A percentile compares a stretch with the other conserved stretches of the same genome.
Conservation (phyloP, 2,113 vertebrate species). For the Seriola quinqueradiata region DNA sequence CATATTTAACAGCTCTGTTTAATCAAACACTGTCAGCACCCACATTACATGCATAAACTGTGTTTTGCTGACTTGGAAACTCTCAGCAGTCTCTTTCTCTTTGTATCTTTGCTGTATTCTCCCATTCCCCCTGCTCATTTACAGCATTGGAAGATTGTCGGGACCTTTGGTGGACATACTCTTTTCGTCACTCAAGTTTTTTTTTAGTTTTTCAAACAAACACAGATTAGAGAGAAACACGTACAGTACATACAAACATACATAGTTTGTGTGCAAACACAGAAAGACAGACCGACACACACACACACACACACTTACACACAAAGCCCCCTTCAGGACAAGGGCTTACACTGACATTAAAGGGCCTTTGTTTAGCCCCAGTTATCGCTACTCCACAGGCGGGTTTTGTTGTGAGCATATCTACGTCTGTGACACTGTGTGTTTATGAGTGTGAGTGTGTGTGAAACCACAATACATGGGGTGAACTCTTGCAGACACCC, state of each 20-base stretch:
- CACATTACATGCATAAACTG: conserved; percentile 22
- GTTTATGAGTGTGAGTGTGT: conserved; percentile 33
- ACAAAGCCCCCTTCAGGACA: conserved; percentile 74
- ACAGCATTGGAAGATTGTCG: conserved; percentile 44
- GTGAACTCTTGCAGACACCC: conserved; percentile 69
- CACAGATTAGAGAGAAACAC: conserved; percentile 20
- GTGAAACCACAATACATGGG: conserved; percentile 47
- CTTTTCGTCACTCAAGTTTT: conserved; percentile 8
- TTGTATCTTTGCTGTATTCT: background rate
- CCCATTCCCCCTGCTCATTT: conserved; percentile 49
- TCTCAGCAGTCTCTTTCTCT: conserved; percentile 1
- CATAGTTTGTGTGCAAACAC: conserved; percentile 34
- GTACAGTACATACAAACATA: conserved; percentile 26
- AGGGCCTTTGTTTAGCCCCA: conserved; percentile 80
- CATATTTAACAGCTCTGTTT: background rate
- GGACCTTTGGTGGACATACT: conserved; percentile 30
- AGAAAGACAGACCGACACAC: conserved; percentile 39
- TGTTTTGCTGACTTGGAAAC: conserved; percentile 29
- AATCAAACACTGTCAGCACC: conserved; percentile 5
- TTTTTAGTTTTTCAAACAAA: conserved; percentile 21
- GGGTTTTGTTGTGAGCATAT: conserved; percentile 67
- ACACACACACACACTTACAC: conserved; percentile 21
- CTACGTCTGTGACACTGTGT: conserved; percentile 32
- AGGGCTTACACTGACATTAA: conserved; percentile 83
- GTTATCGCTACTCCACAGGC: conserved; percentile 82